phyloP scores from a whole-genome alignment of 2,113 vertebrate species.

The Poicephalus gulielmi region DNA sequence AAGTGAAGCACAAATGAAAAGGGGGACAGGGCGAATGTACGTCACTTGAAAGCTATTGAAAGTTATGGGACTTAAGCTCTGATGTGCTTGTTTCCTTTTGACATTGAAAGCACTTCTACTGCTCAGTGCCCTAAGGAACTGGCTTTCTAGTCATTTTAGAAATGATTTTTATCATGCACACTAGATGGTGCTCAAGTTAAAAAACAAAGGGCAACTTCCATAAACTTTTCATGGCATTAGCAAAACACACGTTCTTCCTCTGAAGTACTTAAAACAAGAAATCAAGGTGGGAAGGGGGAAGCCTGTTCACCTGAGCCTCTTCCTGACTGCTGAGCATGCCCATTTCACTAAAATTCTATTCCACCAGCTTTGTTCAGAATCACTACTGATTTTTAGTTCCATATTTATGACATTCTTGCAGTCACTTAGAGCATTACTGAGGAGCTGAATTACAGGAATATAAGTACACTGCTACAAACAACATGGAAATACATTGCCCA shows the following conservation, averaged over 20 bases:
- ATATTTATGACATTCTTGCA: background rate
- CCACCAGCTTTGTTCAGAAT: background rate
- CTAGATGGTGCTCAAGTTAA: conserved; percentile 68
- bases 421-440: background rate
- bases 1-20: background rate
- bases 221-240: background rate
- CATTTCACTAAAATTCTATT: background rate
- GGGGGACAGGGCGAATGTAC: background rate
- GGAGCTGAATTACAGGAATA: background rate
- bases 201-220: background rate
- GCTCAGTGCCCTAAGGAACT: background rate
- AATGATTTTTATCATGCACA: conserved; percentile 28
- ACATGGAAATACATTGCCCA: background rate
- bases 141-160: background rate
- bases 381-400: background rate
- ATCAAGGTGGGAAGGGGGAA: background rate
- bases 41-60: background rate
- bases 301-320: background rate
- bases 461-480: background rate
- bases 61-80: background rate
- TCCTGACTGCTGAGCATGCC: background rate
- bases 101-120: background rate
- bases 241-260: background rate
- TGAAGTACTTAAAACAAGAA: background rate
- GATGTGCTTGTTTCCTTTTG: background rate